Evolutionary conservation across 1,140 invertebrate species (phyloP).

Genomic region (Panulirus ornatus): DNA sequence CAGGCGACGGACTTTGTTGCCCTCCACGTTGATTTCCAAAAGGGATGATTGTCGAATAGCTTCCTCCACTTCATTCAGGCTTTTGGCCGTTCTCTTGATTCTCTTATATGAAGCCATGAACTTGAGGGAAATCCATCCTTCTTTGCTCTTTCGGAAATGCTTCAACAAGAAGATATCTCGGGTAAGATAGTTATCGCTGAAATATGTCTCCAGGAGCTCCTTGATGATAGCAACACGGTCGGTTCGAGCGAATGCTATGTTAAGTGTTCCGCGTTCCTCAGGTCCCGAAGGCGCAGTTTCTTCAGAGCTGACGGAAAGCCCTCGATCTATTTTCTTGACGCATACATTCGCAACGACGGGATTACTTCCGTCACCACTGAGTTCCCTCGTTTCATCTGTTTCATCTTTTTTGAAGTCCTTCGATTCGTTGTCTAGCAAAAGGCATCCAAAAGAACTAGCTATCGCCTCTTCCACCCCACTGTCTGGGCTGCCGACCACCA

Average conservation of each 20-base stretch:
- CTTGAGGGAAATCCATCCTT: constrained; percentile 95
- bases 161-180: constrained; percentile 97
- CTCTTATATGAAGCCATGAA: constrained; percentile 95
- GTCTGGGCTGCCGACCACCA: constrained; percentile 10
- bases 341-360: neutral
- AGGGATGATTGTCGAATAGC: constrained; percentile 87
- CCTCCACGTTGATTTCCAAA: constrained; percentile 92
- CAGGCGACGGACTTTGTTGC: constrained; percentile 91
- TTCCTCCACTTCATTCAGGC: constrained; percentile 93
- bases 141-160: constrained; percentile 94
- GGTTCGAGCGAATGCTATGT: neutral
- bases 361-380: neutral
- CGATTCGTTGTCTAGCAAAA: neutral
- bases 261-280: neutral
- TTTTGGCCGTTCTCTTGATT: constrained; percentile 93
- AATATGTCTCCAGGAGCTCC: constrained; percentile 93
- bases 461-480: constrained; percentile 39
- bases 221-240: constrained; percentile 81
- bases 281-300: neutral
- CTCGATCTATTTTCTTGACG: neutral
- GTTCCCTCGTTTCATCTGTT: neutral
- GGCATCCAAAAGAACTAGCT: neutral
- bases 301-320: constrained; percentile 49
- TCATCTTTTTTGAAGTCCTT: neutral
- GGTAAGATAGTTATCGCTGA: constrained; percentile 94